phyloP scores from a whole-genome alignment of 2,888 invertebrate species.

The Colletes collaris region DNA sequence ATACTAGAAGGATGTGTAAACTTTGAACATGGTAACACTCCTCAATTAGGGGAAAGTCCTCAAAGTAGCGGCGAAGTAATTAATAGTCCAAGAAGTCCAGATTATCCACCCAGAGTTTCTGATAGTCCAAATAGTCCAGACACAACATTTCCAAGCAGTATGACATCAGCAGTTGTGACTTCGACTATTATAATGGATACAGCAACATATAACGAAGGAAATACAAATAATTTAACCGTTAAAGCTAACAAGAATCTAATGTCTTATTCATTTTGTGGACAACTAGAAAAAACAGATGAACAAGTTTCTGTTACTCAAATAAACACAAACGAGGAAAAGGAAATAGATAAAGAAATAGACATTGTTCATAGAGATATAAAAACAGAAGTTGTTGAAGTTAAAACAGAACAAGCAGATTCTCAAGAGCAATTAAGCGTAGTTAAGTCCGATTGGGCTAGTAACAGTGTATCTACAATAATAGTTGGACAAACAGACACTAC shows the following conservation, averaged over 20 bases:
- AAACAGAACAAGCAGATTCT: slow-evolving; percentile 67
- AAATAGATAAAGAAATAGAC: slow-evolving; percentile 40
- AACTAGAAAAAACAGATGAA: slow-evolving; percentile 33
- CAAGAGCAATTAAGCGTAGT: slow-evolving; percentile 25
- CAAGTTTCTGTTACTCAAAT: slow-evolving; percentile 35
- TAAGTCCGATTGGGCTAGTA: slow-evolving; percentile 47
- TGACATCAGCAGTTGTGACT: slow-evolving; percentile 47
- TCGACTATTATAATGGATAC: slow-evolving; percentile 66
- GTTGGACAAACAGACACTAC: slow-evolving; percentile 5
- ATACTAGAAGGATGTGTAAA: slow-evolving; percentile 74
- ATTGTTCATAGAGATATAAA: slow-evolving; percentile 37
- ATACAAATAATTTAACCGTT: slow-evolving; percentile 25
- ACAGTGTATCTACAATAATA: slow-evolving; percentile 15
- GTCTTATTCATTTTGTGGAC: slow-evolving; percentile 41
- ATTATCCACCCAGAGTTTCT: slow-evolving; percentile 79
- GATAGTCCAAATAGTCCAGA: slow-evolving; percentile 74
- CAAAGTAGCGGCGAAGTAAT: slow-evolving; percentile 75
- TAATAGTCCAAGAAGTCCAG: slow-evolving; percentile 80
- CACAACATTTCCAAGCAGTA: slow-evolving; percentile 65
- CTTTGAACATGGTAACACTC: slow-evolving; percentile 75
- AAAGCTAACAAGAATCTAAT: slow-evolving; percentile 42
- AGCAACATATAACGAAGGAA: slow-evolving; percentile 61
- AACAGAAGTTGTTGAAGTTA: slow-evolving; percentile 54
- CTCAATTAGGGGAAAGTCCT: slow-evolving; percentile 78
- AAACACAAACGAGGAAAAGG: slow-evolving; percentile 34